Percentiles rank a stretch among this genome's conserved stretches.
Conservation (phyloP, 1,140 invertebrate species). For the Drosophila nigromelanica region DNA sequence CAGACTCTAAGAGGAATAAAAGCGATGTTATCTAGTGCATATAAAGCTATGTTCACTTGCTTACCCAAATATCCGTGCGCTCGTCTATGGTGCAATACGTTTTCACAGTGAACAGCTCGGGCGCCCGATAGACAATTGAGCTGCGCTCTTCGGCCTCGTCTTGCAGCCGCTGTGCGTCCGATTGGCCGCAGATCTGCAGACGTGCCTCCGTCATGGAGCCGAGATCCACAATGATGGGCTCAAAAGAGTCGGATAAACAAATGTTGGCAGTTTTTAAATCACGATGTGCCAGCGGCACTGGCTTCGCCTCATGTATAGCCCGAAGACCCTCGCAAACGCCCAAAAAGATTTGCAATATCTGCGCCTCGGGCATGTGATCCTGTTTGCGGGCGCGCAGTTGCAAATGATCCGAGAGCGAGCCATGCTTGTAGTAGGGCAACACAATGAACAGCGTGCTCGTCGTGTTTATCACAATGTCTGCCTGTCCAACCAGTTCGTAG, state of each 20-base stretch:
- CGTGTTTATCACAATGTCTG: conserved; percentile 88
- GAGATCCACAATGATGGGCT: conserved; percentile 93
- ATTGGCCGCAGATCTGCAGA: conserved; percentile 89
- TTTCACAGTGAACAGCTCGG: conserved; percentile 94
- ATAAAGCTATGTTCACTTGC: background rate
- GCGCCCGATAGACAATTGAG: conserved; percentile 94
- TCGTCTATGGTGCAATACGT: conserved; percentile 92
- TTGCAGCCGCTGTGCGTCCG: conserved; percentile 90
- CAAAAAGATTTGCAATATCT: conserved; percentile 89
- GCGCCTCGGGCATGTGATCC: conserved; percentile 87
- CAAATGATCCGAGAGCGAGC: conserved; percentile 90
- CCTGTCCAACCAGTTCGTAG: conserved; percentile 86
- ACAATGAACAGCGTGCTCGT: conserved; percentile 91
- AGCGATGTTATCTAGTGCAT: too few relatives aligned
- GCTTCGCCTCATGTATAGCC: conserved; percentile 90
- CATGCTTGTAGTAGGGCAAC: conserved; percentile 92
- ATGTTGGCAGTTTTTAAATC: conserved; percentile 95
- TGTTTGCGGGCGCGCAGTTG: conserved; percentile 86
- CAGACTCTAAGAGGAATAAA: conserved; percentile 87
- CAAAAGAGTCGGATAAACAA: conserved; percentile 89
- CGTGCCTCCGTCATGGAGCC: conserved; percentile 91
- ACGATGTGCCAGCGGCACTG: conserved; percentile 91
- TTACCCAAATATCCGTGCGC: conserved; percentile 94
- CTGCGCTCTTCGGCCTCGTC: conserved; percentile 93
- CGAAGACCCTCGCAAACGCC: conserved; percentile 91